phyloP scores from a whole-genome alignment of 2,888 invertebrate species.

The Chrysomela aeneicollis region DNA sequence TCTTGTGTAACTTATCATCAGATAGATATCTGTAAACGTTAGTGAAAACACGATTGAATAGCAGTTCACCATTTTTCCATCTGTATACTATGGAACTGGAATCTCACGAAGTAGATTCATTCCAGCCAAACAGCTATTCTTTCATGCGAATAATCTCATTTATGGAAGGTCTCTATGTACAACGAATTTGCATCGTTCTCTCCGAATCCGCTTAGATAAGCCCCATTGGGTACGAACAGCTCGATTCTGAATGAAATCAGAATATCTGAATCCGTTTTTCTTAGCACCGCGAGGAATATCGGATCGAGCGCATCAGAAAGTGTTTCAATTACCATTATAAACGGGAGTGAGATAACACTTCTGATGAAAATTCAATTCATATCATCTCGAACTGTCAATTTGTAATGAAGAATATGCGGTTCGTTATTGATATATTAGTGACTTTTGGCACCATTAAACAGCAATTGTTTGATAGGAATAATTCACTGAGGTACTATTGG shows the following conservation, averaged over 20 bases:
- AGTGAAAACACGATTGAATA: no score
- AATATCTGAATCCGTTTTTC: background rate
- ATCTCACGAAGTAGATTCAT: background rate
- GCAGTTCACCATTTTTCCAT: background rate
- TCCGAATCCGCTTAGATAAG: background rate
- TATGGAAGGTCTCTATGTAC: slow-evolving; percentile 1
- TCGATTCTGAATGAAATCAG: background rate
- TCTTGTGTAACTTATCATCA: no score
- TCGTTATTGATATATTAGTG: no score
- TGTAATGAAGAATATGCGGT: no score
- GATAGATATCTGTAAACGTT: no score
- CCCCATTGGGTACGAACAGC: background rate
- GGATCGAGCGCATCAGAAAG: background rate
- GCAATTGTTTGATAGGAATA: no score
- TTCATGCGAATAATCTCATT: background rate
- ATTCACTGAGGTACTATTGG: no score
- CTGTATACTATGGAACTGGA: background rate
- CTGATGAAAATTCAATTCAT: no score
- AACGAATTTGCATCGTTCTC: background rate
- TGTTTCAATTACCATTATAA: background rate
- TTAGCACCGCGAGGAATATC: no score
- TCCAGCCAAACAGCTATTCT: background rate
- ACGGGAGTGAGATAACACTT: no score
- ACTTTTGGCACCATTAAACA: no score
- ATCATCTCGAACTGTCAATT: no score